phyloP scores from a whole-genome alignment of 2,113 vertebrate genomes.

The Gasterosteus aculeatus region DNA sequence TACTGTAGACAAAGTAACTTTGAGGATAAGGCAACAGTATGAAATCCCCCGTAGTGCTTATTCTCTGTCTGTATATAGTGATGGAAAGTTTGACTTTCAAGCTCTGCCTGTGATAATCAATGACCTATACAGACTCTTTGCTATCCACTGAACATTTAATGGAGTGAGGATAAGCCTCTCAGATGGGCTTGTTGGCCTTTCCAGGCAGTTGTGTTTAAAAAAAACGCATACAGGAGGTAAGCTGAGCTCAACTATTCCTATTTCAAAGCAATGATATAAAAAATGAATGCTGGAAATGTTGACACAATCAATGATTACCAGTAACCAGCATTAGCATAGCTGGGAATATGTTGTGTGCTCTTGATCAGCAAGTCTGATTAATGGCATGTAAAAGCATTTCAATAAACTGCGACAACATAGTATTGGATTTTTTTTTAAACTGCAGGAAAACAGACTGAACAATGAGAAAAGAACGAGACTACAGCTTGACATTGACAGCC shows the following conservation, averaged over 20 bases:
- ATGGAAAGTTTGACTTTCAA: conserved; percentile 54
- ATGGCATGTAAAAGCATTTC: neutral
- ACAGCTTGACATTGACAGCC: conserved; percentile 27
- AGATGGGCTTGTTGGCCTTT: conserved; percentile 54
- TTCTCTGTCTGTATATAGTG: conserved; percentile 31
- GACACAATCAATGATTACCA: neutral
- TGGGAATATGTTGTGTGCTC: neutral
- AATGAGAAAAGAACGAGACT: neutral
- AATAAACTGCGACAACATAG: neutral
- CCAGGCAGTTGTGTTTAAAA: conserved; percentile 44
- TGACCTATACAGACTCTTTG: conserved; percentile 62
- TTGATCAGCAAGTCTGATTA: neutral
- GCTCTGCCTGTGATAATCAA: conserved; percentile 66
- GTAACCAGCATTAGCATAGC: neutral
- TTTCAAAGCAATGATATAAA: neutral
- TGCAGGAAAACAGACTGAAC: neutral
- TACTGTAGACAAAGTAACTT: neutral
- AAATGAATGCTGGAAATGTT: neutral
- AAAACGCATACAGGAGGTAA: conserved; percentile 20
- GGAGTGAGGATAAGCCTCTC: conserved; percentile 68
- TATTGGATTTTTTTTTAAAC: neutral
- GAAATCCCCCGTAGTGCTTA: neutral
- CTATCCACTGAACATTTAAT: conserved; percentile 70
- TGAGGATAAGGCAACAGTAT: neutral
- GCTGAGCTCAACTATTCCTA: conserved; percentile 6